Evolutionary conservation across 2,797 vertebrate genomes (phyloP).

Genomic region (Sebastes matsubarae): DNA sequence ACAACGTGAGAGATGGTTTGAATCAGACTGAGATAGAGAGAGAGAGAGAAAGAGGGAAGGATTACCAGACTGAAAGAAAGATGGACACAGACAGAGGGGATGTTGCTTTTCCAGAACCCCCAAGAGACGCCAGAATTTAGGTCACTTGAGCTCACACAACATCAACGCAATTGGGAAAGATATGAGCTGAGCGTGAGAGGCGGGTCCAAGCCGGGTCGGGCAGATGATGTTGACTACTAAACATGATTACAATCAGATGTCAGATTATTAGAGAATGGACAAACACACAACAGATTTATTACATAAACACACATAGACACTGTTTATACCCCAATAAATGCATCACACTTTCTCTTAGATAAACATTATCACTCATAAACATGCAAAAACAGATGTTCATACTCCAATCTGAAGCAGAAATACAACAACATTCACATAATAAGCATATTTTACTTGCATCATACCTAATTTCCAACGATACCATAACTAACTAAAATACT

Average conservation of each 20-base stretch:
- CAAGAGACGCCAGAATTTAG: conserved; percentile 42
- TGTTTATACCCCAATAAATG: neutral
- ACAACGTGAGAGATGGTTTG: conserved; percentile 18
- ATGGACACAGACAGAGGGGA: conserved; percentile 10
- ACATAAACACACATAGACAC: neutral
- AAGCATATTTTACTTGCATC: neutral
- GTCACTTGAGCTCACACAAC: conserved; percentile 25
- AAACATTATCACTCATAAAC: neutral
- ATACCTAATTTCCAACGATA: neutral
- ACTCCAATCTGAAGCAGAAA: neutral
- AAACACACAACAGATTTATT: neutral
- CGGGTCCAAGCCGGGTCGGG: neutral
- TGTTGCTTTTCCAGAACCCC: conserved; percentile 31
- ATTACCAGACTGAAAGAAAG: neutral
- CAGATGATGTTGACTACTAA: neutral
- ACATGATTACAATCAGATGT: neutral
- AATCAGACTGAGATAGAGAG: neutral
- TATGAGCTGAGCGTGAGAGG: neutral
- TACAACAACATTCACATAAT: neutral
- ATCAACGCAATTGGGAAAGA: neutral
- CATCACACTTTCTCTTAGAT: neutral
- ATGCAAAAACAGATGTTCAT: neutral
- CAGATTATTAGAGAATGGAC: neutral
- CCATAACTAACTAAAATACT: neutral
- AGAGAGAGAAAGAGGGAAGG: neutral